Conservation (phyloP, 2,888 invertebrate genomes). For the Callyntrura guangdongensis region DNA sequence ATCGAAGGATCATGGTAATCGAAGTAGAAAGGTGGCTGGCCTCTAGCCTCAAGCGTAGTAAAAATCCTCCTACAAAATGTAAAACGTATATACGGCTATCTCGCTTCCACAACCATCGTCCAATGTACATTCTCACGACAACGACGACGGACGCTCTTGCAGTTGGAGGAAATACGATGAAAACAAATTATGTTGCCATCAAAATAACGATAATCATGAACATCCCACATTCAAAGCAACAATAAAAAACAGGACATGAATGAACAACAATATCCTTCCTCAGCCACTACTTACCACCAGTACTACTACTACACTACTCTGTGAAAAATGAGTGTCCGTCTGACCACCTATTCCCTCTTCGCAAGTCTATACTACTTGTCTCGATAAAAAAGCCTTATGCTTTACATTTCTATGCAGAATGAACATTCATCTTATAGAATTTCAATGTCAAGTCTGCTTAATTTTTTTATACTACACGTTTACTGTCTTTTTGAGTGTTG, state of each 20-base stretch:
- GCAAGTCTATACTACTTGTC: background rate
- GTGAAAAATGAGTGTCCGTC: conserved; percentile 45
- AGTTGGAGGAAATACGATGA: conserved; percentile 74
- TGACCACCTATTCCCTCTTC: conserved; percentile 37
- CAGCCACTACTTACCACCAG: conserved; percentile 10
- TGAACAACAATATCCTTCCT: conserved; percentile 78
- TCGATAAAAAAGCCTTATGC: conserved; percentile 26
- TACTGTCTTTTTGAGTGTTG: conserved; percentile 68
- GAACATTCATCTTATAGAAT: conserved; percentile 70
- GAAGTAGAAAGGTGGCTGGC: conserved; percentile 81
- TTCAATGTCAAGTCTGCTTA: conserved; percentile 74
- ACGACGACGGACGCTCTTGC: conserved; percentile 31
- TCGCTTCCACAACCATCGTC: conserved; percentile 43
- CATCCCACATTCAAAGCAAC: conserved; percentile 71
- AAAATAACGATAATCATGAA: conserved; percentile 68
- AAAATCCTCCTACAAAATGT: conserved; percentile 74
- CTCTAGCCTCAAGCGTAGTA: conserved; percentile 72
- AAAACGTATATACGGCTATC: conserved; percentile 44
- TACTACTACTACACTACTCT: conserved; percentile 13
- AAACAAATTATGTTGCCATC: conserved; percentile 58
- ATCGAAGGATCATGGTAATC: conserved; percentile 78
- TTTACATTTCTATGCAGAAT: conserved; percentile 23
- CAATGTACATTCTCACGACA: conserved; percentile 69
- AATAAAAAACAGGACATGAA: conserved; percentile 78
- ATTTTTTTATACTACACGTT: conserved; percentile 68